A percentile compares a stretch with the other conserved stretches of the same genome.
Evolutionary conservation across 1,140 invertebrate species (phyloP).

Genomic region (Papilio dardanus): DNA sequence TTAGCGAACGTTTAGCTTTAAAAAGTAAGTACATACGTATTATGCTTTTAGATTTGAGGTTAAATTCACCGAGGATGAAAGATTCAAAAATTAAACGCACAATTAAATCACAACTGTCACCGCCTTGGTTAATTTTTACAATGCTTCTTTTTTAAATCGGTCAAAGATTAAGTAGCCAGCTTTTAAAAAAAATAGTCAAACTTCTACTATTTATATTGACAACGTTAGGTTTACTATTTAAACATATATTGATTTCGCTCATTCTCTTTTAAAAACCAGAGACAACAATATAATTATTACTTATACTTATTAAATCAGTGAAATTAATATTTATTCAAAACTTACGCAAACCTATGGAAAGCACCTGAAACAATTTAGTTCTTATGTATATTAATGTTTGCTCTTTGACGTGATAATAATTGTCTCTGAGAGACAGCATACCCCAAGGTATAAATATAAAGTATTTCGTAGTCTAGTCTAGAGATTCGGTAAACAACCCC

Average conservation of each 20-base stretch:
- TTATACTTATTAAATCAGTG: too few relatives aligned
- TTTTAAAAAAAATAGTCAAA: neutral
- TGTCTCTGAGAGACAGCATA: constrained; percentile 31
- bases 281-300: too few relatives aligned
- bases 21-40: neutral
- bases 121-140: constrained; percentile 58
- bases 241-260: too few relatives aligned
- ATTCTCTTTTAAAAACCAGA: too few relatives aligned
- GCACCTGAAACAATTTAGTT: neutral
- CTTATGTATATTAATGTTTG: neutral
- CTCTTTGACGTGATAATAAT: constrained; percentile 6
- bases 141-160: constrained; percentile 38
- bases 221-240: too few relatives aligned
- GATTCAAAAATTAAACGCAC: constrained; percentile 43
- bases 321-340: neutral
- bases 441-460: neutral
- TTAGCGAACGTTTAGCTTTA: too few relatives aligned
- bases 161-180: constrained; percentile 40
- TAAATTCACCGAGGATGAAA: constrained; percentile 31
- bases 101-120: constrained; percentile 47
- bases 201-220: neutral
- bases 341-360: neutral
- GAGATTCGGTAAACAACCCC: constrained; percentile 24
- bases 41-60: constrained; percentile 26
- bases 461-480: neutral